These are phyloP conservation scores for Eonycteris spelaea DNA, from an alignment of 2,113 vertebrate genomes.

Conservation along the genomic window DNA sequence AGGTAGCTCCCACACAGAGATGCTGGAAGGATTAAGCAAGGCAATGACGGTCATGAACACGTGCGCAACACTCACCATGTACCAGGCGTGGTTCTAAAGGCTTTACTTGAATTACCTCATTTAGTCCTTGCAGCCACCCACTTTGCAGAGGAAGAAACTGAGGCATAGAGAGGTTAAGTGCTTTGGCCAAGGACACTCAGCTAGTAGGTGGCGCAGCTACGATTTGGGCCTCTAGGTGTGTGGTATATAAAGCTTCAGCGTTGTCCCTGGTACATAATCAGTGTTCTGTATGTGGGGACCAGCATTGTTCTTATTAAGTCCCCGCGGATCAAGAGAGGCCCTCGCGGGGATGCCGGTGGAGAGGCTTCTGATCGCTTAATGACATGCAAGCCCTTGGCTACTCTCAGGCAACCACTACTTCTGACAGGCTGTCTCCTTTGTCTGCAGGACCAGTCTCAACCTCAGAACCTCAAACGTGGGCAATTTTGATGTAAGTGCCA, in stretches of 20 bases:
- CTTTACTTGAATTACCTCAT: no score
- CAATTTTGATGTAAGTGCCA: constrained; percentile 79
- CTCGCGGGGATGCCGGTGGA: accelerated
- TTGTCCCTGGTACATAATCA: accelerated
- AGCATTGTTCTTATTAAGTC: background rate
- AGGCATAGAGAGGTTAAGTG: background rate
- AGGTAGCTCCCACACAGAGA: accelerated
- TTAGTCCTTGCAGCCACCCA: background rate
- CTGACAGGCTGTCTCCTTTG: background rate
- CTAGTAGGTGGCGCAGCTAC: background rate
- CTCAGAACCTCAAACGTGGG: constrained; percentile 73
- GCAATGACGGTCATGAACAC: accelerated
- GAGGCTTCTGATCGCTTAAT: background rate
- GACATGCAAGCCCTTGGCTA: background rate
- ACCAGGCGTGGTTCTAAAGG: background rate
- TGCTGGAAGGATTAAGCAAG: background rate
- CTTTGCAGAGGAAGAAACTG: background rate
- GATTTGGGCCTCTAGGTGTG: accelerated
- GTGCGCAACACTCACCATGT: accelerated
- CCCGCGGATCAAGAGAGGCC: accelerated
- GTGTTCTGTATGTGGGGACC: background rate
- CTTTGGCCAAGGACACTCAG: background rate
- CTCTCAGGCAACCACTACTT: background rate
- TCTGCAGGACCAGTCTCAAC: constrained; percentile 71
- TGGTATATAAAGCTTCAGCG: background rate